A percentile compares a stretch with the other conserved stretches of the same genome.
These are phyloP conservation scores for Tetropium fuscum DNA, from an alignment of 2,888 invertebrate species.

Conservation along the genomic window DNA sequence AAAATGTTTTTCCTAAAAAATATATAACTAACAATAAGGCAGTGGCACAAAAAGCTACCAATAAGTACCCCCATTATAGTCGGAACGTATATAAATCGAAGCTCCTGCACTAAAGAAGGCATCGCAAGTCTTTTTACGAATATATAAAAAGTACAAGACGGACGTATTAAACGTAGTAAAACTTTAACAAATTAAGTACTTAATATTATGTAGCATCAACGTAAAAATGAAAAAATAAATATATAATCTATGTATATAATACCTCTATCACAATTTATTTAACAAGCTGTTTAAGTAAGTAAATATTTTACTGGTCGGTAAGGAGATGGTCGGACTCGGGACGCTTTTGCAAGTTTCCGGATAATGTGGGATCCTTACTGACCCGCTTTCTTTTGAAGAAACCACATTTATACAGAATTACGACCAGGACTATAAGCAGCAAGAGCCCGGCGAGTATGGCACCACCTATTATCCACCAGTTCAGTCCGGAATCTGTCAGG, in stretches of 20 bases:
- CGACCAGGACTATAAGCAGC: slow-evolving; percentile 82
- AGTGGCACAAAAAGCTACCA: too few relatives aligned
- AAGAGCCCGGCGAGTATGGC: slow-evolving; percentile 87
- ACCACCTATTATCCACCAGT: slow-evolving; percentile 88
- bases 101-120: too few relatives aligned
- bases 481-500: slow-evolving; percentile 81
- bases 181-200: slow-evolving; percentile 15
- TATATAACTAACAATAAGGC: too few relatives aligned
- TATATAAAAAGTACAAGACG: too few relatives aligned
- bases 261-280: slow-evolving; percentile 28
- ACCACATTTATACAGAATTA: slow-evolving; percentile 88
- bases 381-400: slow-evolving; percentile 87
- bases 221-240: slow-evolving; percentile 19
- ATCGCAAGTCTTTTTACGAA: too few relatives aligned
- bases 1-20: too few relatives aligned
- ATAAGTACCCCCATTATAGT: too few relatives aligned
- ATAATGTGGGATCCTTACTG: slow-evolving; percentile 79
- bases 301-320: slow-evolving; percentile 29
- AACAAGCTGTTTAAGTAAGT: slow-evolving; percentile 12
- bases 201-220: slow-evolving; percentile 1
- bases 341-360: slow-evolving; percentile 69
- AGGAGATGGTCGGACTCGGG: slow-evolving; percentile 52
- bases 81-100: too few relatives aligned
- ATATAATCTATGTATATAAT: slow-evolving; percentile 11
- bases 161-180: too few relatives aligned